Conservation (phyloP, 1,140 invertebrate species). For the Euwallacea fornicatus region DNA sequence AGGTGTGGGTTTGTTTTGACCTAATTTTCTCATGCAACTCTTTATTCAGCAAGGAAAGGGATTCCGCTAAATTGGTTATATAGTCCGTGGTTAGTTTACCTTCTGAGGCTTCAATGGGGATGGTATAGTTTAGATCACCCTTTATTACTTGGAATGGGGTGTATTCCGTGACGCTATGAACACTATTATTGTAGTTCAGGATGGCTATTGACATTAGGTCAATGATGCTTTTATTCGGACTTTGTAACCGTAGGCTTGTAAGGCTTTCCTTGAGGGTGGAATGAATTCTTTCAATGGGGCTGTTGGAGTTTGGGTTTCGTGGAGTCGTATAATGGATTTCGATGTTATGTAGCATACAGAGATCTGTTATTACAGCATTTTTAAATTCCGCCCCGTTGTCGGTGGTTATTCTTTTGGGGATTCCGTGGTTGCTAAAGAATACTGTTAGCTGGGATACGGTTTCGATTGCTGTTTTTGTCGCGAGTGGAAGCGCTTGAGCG, state of each 20-base stretch:
- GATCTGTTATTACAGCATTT: constrained; percentile 41
- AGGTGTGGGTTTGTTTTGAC: constrained; percentile 7
- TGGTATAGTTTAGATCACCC: constrained; percentile 4
- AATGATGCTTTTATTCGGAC: constrained; percentile 14
- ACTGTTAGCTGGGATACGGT: constrained; percentile 13
- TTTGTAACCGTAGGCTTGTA: constrained; percentile 22
- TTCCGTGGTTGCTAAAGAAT: constrained; percentile 20
- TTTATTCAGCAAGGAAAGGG: not conserved
- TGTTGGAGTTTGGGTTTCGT: constrained; percentile 34
- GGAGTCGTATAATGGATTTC: constrained; percentile 36
- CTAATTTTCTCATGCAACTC: constrained; percentile 1
- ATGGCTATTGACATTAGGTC: constrained; percentile 38
- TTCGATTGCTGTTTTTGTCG: constrained; percentile 20
- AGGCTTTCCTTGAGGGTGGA: constrained; percentile 41
- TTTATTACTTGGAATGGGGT: constrained; percentile 41
- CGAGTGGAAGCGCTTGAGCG: constrained; percentile 24
- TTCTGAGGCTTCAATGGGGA: constrained; percentile 11
- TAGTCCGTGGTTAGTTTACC: constrained; percentile 3
- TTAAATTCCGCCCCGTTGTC: constrained; percentile 43
- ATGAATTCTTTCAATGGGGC: constrained; percentile 41
- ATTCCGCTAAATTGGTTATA: not conserved
- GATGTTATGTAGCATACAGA: constrained; percentile 38
- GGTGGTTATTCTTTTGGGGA: constrained; percentile 31
- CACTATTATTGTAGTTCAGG: constrained; percentile 39
- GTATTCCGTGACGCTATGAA: constrained; percentile 34